phyloP scores from a whole-genome alignment of 2,113 vertebrate species.

The Zosterops lateralis region DNA sequence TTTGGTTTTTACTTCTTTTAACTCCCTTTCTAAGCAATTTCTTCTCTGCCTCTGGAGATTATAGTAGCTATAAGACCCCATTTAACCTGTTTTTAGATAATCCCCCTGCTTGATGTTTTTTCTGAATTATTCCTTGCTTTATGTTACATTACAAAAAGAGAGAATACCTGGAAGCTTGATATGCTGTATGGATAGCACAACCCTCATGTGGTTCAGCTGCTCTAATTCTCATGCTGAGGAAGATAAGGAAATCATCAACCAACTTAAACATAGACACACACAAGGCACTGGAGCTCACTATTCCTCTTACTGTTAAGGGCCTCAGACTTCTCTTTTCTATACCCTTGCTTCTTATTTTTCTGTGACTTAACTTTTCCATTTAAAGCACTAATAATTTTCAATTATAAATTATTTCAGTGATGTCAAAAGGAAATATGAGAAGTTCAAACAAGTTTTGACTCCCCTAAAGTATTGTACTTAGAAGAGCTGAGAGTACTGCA shows the following conservation, averaged over 20 bases:
- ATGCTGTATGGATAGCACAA: background rate
- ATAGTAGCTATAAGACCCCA: background rate
- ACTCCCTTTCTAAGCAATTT: background rate
- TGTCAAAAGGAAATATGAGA: background rate
- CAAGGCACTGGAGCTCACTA: background rate
- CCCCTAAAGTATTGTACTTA: background rate
- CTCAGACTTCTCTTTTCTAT: background rate
- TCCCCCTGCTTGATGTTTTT: background rate
- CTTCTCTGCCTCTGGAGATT: background rate
- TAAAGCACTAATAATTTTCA: background rate
- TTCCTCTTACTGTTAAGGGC: background rate
- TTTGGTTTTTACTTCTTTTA: background rate
- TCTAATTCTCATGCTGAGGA: background rate
- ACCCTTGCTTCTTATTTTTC: background rate
- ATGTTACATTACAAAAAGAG: background rate
- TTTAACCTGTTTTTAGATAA: background rate
- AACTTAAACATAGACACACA: rapidly evolving
- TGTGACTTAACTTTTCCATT: background rate
- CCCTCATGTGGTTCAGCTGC: background rate
- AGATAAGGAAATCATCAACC: background rate
- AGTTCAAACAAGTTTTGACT: background rate
- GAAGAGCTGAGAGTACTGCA: background rate
- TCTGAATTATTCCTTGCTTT: background rate
- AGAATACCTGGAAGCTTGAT: background rate
- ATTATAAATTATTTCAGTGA: background rate